Evolutionary conservation across 2,888 invertebrate genomes (phyloP), one percentile per base, ranked within the genome.

Genomic region (Xiphydria camelus): DNA sequence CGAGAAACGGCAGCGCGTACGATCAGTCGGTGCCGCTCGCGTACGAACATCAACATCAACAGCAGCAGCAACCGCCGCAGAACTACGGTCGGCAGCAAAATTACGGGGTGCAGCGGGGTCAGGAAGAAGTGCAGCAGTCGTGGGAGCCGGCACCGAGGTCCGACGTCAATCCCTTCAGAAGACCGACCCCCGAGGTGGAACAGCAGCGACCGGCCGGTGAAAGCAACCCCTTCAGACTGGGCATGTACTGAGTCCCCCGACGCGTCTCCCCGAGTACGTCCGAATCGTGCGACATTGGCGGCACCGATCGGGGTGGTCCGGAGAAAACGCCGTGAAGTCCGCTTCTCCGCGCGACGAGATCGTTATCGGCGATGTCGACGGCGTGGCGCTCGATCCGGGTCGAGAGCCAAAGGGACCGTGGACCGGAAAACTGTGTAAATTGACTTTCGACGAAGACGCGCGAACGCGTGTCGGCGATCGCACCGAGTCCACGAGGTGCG

Each of bases 211-310:
- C 77, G 75, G 62, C 78, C 69, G 62, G 79, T 41, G 82, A 83
- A 65, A 83, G 85, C 66, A 89, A 89, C 78, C 89, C 90, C 49
- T 91, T 91, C 79, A 85, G 91, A 74, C 89, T 89, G 83, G 88
- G 89, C 76, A 87, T 89, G 70, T 72, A 61, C 45, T 73, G 73
- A 59, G 49, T n/a, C n/a, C n/a, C n/a, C n/a, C n/a, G n/a, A n/a
- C n/a, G n/a, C n/a, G n/a, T n/a, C n/a, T n/a, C n/a, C n/a, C n/a
- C n/a, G n/a, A n/a, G n/a, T n/a, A n/a, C n/a, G n/a, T n/a, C n/a
- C n/a, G n/a, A n/a, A n/a, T n/a, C n/a, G n/a, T n/a, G n/a, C n/a
- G n/a, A n/a, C n/a, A n/a, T n/a, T n/a, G n/a, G n/a, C n/a, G n/a
- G n/a, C n/a, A n/a, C n/a, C n/a, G n/a, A n/a, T n/a, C n/a, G n/a